Percentiles rank a stretch among this genome's conserved stretches.
Evolutionary conservation across 2,113 vertebrate genomes (phyloP).

Genomic region (Nematolebias whitei): DNA sequence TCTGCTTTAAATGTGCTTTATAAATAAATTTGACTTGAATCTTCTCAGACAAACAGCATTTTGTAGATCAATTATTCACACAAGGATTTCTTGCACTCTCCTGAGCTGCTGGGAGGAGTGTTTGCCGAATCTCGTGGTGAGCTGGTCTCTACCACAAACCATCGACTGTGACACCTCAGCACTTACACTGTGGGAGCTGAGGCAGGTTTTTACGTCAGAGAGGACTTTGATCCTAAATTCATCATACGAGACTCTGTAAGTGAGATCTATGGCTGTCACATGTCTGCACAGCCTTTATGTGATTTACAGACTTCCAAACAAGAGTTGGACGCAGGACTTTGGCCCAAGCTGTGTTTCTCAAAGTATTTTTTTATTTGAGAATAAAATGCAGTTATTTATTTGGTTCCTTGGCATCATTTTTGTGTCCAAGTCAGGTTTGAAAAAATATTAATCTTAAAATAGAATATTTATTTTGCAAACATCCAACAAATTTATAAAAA

Average conservation of each 20-base stretch:
- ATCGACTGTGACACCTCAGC: conserved; percentile 39
- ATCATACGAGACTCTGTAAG: conserved; percentile 14
- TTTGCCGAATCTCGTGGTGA: conserved; percentile 35
- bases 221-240: conserved; percentile 3
- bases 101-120: conserved; percentile 22
- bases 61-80: conserved; percentile 54
- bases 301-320: background rate
- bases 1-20: no score
- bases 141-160: conserved; percentile 15
- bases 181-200: conserved; percentile 55
- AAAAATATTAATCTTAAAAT: no score
- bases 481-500: no score
- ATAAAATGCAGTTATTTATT: background rate
- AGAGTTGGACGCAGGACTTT: no score
- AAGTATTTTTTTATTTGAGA: no score
- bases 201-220: conserved; percentile 42
- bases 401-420: background rate
- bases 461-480: no score
- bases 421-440: background rate
- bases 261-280: conserved; percentile 14
- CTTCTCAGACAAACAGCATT: conserved; percentile 55
- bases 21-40: no score
- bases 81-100: conserved; percentile 9
- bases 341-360: no score
- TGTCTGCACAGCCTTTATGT: background rate